Percentiles rank a stretch among this genome's conserved stretches.
phyloP scores from a whole-genome alignment of 2,888 invertebrate genomes.

The Parnassius orleans region DNA sequence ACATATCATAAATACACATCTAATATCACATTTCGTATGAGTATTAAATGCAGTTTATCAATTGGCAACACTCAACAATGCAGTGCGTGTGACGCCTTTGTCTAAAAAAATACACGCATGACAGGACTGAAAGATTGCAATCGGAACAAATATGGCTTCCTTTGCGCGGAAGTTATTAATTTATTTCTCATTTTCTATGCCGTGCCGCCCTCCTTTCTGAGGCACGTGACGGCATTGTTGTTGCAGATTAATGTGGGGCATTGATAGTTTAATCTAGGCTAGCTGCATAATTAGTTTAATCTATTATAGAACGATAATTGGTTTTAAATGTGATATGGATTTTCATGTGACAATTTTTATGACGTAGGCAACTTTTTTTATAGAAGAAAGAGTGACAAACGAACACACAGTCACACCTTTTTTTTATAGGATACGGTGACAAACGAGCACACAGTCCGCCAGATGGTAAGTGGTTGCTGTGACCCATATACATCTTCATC shows the following conservation, averaged over 20 bases:
- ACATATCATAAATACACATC: no score
- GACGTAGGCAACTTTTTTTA: no score
- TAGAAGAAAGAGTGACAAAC: no score
- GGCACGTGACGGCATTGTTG: conserved; percentile 28
- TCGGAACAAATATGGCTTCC: conserved; percentile 51
- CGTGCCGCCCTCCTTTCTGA: conserved; percentile 1
- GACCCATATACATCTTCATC: no score
- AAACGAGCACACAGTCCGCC: no score
- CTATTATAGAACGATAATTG: conserved; percentile 5
- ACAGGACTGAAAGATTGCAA: conserved; percentile 35
- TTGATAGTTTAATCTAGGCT: conserved; percentile 17
- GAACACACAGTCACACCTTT: no score
- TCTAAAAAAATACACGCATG: conserved; percentile 12
- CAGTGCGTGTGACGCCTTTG: conserved; percentile 33
- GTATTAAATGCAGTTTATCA: conserved; percentile 6
- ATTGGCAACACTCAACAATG: conserved; percentile 29
- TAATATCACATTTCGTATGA: not conserved
- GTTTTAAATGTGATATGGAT: not conserved
- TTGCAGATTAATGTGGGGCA: conserved; percentile 2
- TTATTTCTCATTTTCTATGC: conserved; percentile 50
- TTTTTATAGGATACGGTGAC: no score
- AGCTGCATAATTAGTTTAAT: conserved; percentile 13
- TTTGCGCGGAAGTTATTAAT: conserved; percentile 48
- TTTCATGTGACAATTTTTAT: not conserved
- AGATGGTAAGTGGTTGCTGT: no score